phyloP scores from a whole-genome alignment of 1,140 invertebrate species.

The Teleopsis dalmanni region DNA sequence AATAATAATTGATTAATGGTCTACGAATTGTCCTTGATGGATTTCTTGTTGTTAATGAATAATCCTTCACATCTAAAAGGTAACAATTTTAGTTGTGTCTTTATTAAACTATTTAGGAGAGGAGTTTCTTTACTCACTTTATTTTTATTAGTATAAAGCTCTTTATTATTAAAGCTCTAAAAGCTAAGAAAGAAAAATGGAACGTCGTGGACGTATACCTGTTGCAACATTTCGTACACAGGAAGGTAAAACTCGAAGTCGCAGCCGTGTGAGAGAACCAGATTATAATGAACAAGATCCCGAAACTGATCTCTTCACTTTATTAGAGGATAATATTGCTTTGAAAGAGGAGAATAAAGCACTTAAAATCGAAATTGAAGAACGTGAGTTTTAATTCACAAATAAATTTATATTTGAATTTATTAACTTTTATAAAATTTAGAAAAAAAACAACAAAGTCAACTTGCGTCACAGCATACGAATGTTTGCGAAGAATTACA shows the following conservation, averaged over 20 bases:
- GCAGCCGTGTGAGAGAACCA: slow-evolving; percentile 35
- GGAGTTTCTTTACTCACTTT: too few species aligned
- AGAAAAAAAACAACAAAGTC: slow-evolving; percentile 36
- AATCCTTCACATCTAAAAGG: too few species aligned
- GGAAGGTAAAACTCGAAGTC: slow-evolving; percentile 37
- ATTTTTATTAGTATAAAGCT: too few species aligned
- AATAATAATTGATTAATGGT: too few species aligned
- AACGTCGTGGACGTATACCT: slow-evolving; percentile 22
- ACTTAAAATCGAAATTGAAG: slow-evolving; percentile 33
- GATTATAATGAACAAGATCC: slow-evolving; percentile 41
- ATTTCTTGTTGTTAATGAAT: too few species aligned
- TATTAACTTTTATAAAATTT: background rate
- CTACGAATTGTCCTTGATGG: too few species aligned
- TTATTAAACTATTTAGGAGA: too few species aligned
- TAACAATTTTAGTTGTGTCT: too few species aligned
- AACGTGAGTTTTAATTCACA: slow-evolving; percentile 20
- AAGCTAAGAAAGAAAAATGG: too few species aligned
- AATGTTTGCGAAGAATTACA: slow-evolving; percentile 28
- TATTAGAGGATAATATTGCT: slow-evolving; percentile 41
- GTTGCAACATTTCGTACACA: slow-evolving; percentile 38
- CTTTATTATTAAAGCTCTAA: too few species aligned
- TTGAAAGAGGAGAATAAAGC: slow-evolving; percentile 40
- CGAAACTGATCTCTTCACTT: slow-evolving; percentile 39
- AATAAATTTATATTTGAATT: background rate
- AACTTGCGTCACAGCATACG: slow-evolving; percentile 27